A percentile compares a stretch with the other conserved stretches of the same genome.
Conservation (phyloP, 1,140 invertebrate genomes). For the Drosophila subpulchrella region DNA sequence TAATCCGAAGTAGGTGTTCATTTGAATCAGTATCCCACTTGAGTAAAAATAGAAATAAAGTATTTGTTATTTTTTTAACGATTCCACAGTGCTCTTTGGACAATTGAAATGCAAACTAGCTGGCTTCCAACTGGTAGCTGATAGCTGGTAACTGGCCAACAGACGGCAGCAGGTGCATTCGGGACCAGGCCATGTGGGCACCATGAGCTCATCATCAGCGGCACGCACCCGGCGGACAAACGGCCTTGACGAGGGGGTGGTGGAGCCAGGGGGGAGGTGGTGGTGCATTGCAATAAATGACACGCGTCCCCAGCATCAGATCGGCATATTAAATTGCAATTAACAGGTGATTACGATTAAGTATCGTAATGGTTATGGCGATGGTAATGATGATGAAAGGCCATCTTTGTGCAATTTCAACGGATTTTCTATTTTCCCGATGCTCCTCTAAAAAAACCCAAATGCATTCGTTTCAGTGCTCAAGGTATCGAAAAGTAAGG, state of each 20-base stretch:
- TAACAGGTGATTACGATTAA: conserved; percentile 64
- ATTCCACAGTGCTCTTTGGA: conserved; percentile 39
- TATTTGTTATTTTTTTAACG: not conserved
- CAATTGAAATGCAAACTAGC: conserved; percentile 72
- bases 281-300: conserved; percentile 18
- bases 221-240: conserved; percentile 59
- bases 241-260: conserved; percentile 59
- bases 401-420: conserved; percentile 23
- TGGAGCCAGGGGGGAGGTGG: conserved; percentile 23
- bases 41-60: too few species aligned
- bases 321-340: conserved; percentile 69
- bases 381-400: conserved; percentile 8
- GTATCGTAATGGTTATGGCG: conserved; percentile 4
- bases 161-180: conserved; percentile 63
- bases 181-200: conserved; percentile 35
- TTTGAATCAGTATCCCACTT: too few species aligned
- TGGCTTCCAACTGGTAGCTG: conserved; percentile 46
- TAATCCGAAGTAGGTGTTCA: too few species aligned
- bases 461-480: conserved; percentile 37
- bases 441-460: conserved; percentile 11
- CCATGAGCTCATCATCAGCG: conserved; percentile 68
- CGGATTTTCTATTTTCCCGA: conserved; percentile 1
- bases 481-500: conserved; percentile 26
- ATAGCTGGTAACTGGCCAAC: conserved; percentile 1
- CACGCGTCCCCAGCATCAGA: conserved; percentile 24